Evolutionary conservation across 2,888 invertebrate species (phyloP), one percentile per base, ranked within the genome.

Genomic region (Teleogryllus oceanicus): DNA sequence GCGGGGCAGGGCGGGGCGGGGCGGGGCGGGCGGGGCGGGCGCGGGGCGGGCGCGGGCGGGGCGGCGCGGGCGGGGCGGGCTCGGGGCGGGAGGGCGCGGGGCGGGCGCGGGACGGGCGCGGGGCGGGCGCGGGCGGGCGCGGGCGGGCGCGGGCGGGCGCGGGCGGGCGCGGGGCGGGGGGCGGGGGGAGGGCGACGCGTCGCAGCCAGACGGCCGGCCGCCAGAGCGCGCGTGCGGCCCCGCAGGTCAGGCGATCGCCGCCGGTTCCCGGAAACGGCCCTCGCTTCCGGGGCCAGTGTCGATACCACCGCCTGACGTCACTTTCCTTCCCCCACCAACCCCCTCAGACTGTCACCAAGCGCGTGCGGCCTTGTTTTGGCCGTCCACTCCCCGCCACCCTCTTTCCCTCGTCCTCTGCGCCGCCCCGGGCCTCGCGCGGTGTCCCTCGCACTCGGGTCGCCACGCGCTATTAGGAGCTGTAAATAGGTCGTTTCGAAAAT

Each of bases 251-350:
- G 62, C 62, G 62, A 62, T 62, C 62, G 62, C 62, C 62, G 13
- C n/a, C 62, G 62, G 62, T 62, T 62, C 62, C 62, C 62, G 62
- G 62, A 62, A 62, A 62, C 62, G 62, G 16, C n/a, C 16, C 62
- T 62, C 62, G 4, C 62, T 62, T 62, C 62, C 62, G 16, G 62
- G 62, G 16, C 62, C 16, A 10, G 62, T 62, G 62, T 62, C 62
- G 62, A 62, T 62, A 62, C 62, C 62, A 62, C 12, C 62, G 13
- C 62, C 4, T 62, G 62, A 62, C 62, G 62, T 62, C 62, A 62
- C 62, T 62, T 18, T 62, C n/a, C 62, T 11, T 5, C 62, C n/a
- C 62, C n/a, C 62, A 4, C n/a, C n/a, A 3, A 18, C 62, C 62
- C n/a, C n/a, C 13, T 62, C 62, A 4, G 62, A 18, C 37, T 37